A percentile compares a stretch with the other conserved stretches of the same genome.
These are phyloP conservation scores for Nyleta sp. DNA, from an alignment of 2,888 invertebrate genomes.

Conservation along the genomic window DNA sequence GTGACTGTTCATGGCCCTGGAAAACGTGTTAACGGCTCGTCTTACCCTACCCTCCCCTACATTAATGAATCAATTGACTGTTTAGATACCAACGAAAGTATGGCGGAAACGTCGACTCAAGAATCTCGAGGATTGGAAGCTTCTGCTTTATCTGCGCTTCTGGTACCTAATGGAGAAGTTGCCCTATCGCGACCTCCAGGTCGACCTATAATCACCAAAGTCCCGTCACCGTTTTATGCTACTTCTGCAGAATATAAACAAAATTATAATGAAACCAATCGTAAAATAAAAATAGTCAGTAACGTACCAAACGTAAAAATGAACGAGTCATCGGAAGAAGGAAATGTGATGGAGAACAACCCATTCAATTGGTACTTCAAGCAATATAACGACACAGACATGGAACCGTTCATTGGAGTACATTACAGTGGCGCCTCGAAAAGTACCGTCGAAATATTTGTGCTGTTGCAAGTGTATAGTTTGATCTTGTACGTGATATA, in stretches of 20 bases:
- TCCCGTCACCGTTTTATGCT: slow-evolving; percentile 81
- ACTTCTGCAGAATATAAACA: slow-evolving; percentile 57
- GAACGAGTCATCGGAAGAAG: slow-evolving; percentile 76
- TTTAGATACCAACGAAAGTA: slow-evolving; percentile 19
- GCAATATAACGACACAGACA: slow-evolving; percentile 89
- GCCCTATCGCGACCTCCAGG: slow-evolving; percentile 83
- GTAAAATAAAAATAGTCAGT: slow-evolving; percentile 13
- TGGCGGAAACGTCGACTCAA: slow-evolving; percentile 30
- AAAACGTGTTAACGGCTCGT: no score
- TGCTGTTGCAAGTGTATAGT: slow-evolving; percentile 14
- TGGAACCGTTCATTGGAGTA: slow-evolving; percentile 83
- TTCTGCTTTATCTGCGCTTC: slow-evolving; percentile 85
- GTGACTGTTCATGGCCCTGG: no score
- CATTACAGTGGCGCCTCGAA: slow-evolving; percentile 66
- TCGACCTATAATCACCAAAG: slow-evolving; percentile 86
- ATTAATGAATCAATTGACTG: no score
- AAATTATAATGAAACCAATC: slow-evolving; percentile 58
- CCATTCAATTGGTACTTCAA: slow-evolving; percentile 93
- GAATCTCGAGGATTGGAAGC: slow-evolving; percentile 80
- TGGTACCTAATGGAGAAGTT: slow-evolving; percentile 85
- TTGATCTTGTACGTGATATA: slow-evolving; percentile 18
- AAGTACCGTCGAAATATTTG: background rate
- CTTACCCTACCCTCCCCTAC: no score
- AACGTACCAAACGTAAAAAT: slow-evolving; percentile 39
- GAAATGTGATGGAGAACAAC: slow-evolving; percentile 83